phyloP scores from a whole-genome alignment of 2,797 vertebrate species.

The Clarias pachynema region DNA sequence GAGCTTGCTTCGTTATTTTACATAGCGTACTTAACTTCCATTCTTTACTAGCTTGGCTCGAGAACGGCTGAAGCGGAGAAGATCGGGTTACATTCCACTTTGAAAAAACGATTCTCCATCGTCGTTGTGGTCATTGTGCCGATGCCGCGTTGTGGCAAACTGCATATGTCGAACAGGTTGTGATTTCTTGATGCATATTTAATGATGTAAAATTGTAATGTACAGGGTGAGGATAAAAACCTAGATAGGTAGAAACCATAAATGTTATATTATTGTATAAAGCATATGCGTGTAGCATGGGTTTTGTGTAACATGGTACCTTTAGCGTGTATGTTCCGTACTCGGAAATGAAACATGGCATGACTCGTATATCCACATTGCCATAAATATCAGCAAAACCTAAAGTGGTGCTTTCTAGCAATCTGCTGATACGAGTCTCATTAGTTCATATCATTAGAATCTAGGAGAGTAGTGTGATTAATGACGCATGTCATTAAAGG shows the following conservation, averaged over 20 bases:
- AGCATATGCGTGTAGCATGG: too few relatives aligned
- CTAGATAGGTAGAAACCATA: too few relatives aligned
- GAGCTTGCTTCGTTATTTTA: not conserved
- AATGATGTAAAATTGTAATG: too few relatives aligned
- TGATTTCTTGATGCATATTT: not conserved
- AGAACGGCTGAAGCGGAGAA: not conserved
- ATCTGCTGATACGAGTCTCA: not conserved
- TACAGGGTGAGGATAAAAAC: too few relatives aligned
- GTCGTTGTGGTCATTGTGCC: not conserved
- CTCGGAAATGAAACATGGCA: not conserved
- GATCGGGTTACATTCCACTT: not conserved
- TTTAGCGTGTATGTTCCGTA: not conserved
- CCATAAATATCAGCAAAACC: not conserved
- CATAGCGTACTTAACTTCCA: too few relatives aligned
- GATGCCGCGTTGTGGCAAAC: not conserved
- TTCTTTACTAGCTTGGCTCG: too few relatives aligned
- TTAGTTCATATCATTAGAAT: constrained; percentile 3
- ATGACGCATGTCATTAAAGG: not conserved
- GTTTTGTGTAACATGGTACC: too few relatives aligned
- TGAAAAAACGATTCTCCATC: not conserved
- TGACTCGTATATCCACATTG: not conserved
- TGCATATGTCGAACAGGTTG: not conserved
- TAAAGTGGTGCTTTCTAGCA: not conserved
- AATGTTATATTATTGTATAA: too few relatives aligned
- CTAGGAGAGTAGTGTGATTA: not conserved